Evolutionary conservation across 2,888 invertebrate species (phyloP).

Genomic region (Hedya salicella): DNA sequence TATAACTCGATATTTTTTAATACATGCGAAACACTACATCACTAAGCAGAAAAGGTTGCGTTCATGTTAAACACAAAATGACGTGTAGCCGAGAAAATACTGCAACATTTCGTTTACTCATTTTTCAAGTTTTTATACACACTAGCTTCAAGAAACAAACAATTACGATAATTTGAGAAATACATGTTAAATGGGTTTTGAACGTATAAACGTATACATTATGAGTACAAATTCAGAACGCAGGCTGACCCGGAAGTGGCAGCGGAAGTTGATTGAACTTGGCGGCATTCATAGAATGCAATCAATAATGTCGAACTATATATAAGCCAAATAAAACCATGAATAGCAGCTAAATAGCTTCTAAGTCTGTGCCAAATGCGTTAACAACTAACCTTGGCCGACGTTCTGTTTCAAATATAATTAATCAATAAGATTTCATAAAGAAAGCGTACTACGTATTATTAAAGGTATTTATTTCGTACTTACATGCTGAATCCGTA

Average conservation of each 20-base stretch:
- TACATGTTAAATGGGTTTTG: too few relatives aligned
- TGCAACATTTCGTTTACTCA: background rate
- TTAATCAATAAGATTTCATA: conserved; percentile 13
- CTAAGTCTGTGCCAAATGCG: conserved; percentile 31
- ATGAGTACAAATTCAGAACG: conserved; percentile 24
- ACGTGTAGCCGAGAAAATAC: conserved; percentile 8
- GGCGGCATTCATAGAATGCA: conserved; percentile 42
- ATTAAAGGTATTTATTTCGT: conserved; percentile 45
- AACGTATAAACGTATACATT: background rate
- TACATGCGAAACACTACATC: background rate
- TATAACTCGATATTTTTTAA: conserved; percentile 7
- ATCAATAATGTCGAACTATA: conserved; percentile 38
- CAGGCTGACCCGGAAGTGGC: conserved; percentile 28
- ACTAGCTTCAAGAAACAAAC: too few relatives aligned
- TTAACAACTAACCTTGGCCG: conserved; percentile 1
- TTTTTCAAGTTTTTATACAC: background rate
- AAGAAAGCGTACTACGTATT: conserved; percentile 8
- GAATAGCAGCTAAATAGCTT: conserved; percentile 3
- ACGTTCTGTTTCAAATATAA: conserved; percentile 2
- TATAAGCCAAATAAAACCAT: conserved; percentile 11
- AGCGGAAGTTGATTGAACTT: conserved; percentile 47
- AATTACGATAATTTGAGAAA: background rate
- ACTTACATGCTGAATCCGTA: conserved; percentile 93
- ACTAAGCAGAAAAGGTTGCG: conserved; percentile 18
- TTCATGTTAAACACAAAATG: conserved; percentile 23